These are phyloP conservation scores for Pseudorhiza aurosa DNA, from an alignment of 30 jellyfish, hydroid and myxozoan species.

Conservation along the genomic window DNA sequence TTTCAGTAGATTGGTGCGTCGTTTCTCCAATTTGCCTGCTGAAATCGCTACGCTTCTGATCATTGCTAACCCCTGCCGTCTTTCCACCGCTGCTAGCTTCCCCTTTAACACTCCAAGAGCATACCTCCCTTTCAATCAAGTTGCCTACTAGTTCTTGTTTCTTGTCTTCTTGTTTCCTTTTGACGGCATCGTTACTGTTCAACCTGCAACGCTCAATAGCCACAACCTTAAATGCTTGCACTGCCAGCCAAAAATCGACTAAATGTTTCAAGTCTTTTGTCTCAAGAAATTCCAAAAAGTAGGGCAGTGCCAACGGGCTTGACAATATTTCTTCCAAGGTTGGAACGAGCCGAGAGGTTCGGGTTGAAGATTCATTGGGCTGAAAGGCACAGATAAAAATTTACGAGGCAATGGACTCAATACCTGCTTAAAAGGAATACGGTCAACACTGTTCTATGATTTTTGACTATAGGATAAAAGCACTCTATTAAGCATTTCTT, in stretches of 20 bases:
- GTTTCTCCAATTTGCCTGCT: background rate
- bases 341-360: conserved; percentile 77
- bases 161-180: background rate
- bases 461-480: no score
- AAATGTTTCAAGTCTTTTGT: conserved; percentile 52
- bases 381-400: no score
- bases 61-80: background rate
- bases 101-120: background rate
- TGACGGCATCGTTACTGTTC: conserved; percentile 1
- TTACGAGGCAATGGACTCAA: no score
- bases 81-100: background rate
- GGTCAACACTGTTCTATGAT: no score
- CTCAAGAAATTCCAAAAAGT: conserved; percentile 82
- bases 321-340: conserved; percentile 60
- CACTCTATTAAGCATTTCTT: no score
- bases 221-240: conserved; percentile 82
- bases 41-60: background rate
- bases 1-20: background rate
- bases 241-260: conserved; percentile 94
- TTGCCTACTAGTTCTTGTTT: background rate
- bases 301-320: conserved; percentile 83
- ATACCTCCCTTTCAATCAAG: background rate
- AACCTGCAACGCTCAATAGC: conserved; percentile 53
- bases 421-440: no score
- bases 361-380: conserved; percentile 83